Evolutionary conservation across 2,888 invertebrate genomes (phyloP), one percentile per base, ranked within the genome.

Genomic region (Anoncus sp.): DNA sequence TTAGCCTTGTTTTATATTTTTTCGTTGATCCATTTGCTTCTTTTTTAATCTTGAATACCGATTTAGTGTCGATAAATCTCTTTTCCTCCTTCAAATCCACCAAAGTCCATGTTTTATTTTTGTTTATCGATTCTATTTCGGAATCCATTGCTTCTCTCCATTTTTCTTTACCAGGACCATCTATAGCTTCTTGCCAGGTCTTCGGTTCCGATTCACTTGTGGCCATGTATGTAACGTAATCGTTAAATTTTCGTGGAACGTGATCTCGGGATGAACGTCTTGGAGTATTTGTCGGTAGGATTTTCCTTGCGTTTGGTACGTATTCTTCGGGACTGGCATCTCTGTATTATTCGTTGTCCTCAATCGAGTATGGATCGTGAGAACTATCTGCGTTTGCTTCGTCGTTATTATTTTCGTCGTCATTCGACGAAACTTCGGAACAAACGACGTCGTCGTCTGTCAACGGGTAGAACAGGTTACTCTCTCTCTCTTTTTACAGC

Each of bases 71-170:
- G 16, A 84, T 59, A 12, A 70, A 31, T 59, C 67, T 81, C 20
- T 45, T 62, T 10, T 62, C 47, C 9, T 14, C 20, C 35, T 81
- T 82, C 9, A 59, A 67, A 16, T 75, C 27, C 14, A 6, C 40
- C 7, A 40, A 20, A 3, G 49, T 27, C 84, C 82, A 84, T 7
- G 82, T 82, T 18, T 77, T 20, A 38, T 81, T 85, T 24, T 79
- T 67, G 2, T 7, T 40, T 1, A 82, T 24, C 1, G 79, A 62
- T 9, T 77, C 18, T 3, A 49, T 24, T 65, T 85, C 85, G 4
- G 74, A 62, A 12, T 82, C 31, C 69, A 84, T 81, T 0, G 84
- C 83, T 45, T 40, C 10, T 47, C 31, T 14, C 84, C 85, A 85
- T 5, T 45, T 2, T 24, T 70, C 45, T 65, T 43, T 45, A 40